phyloP scores from a whole-genome alignment of 2,888 invertebrate species.

The Syrista parreyssii region DNA sequence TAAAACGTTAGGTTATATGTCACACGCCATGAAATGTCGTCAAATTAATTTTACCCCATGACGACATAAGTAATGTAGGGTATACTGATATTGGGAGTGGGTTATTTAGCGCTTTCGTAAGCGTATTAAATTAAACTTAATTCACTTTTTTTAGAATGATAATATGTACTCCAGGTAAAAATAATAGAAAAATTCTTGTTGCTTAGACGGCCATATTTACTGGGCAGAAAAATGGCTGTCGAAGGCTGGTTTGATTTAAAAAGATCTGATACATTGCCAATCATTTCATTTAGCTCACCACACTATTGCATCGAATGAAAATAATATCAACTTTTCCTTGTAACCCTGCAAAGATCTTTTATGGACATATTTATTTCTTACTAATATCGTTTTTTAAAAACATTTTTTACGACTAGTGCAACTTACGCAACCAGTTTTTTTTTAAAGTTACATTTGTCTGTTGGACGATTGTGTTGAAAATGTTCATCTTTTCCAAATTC shows the following conservation, averaged over 20 bases:
- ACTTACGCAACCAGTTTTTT: background rate
- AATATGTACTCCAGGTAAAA: slow-evolving; percentile 36
- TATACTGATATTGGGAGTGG: background rate
- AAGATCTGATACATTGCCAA: slow-evolving; percentile 4
- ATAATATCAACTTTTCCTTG: background rate
- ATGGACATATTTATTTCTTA: background rate
- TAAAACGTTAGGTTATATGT: slow-evolving; percentile 48
- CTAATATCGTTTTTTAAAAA: background rate
- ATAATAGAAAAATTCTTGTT: slow-evolving; percentile 48
- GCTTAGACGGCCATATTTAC: slow-evolving; percentile 52
- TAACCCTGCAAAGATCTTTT: background rate
- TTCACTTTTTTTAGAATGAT: slow-evolving; percentile 28
- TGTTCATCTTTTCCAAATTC: background rate
- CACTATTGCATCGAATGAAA: background rate
- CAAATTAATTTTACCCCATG: slow-evolving; percentile 12
- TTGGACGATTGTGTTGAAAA: background rate
- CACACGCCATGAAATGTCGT: slow-evolving; percentile 35
- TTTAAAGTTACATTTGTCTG: background rate
- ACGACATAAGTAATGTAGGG: background rate
- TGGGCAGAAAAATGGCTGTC: slow-evolving; percentile 47
- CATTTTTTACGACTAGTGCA: background rate
- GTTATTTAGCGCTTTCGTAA: slow-evolving; percentile 19
- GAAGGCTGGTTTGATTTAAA: slow-evolving; percentile 27
- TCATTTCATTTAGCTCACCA: background rate
- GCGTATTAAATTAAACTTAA: slow-evolving; percentile 22